phyloP scores from a whole-genome alignment of 2,113 vertebrate genomes.

The Dendrocopos noguchii region DNA sequence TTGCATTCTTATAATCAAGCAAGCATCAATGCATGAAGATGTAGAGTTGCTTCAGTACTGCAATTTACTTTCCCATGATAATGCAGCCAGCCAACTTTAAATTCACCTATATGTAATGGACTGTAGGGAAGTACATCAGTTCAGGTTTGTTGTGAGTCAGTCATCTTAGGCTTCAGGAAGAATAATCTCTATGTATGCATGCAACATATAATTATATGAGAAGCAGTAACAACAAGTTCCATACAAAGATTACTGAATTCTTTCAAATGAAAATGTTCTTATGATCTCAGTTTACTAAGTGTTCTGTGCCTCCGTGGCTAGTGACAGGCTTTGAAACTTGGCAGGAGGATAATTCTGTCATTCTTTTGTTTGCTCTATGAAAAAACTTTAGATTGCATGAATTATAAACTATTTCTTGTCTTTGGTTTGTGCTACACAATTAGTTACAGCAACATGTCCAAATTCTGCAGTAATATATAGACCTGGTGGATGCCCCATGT shows the following conservation, averaged over 20 bases:
- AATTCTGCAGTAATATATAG: background rate
- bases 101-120: background rate
- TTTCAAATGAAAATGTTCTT: background rate
- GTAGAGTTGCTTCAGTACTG: background rate
- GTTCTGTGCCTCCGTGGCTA: background rate
- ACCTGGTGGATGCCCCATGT: background rate
- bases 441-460: background rate
- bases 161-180: background rate
- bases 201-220: constrained; percentile 19
- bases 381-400: background rate
- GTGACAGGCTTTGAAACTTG: background rate
- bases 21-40: background rate
- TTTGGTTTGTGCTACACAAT: background rate
- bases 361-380: background rate
- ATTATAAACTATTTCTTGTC: background rate
- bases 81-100: background rate
- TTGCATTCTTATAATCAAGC: background rate
- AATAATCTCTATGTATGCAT: background rate
- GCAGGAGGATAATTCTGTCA: background rate
- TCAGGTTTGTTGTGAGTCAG: background rate
- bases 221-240: background rate
- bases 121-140: background rate
- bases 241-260: background rate
- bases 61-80: background rate
- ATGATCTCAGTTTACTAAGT: background rate